These are phyloP conservation scores for Pelosia muscerda DNA, from an alignment of 2,888 invertebrate species.

Conservation along the genomic window DNA sequence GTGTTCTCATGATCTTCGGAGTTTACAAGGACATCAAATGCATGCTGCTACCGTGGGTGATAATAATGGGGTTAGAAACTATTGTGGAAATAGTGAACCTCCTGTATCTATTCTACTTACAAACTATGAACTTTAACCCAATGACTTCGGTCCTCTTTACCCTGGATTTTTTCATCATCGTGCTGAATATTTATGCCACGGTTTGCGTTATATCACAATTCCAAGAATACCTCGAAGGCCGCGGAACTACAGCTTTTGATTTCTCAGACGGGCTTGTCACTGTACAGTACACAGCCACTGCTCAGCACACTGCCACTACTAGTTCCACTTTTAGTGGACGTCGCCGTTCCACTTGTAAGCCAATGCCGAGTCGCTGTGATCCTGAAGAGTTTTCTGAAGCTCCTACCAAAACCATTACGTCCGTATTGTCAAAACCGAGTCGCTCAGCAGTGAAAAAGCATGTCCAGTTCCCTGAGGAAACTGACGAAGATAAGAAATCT, in stretches of 20 bases:
- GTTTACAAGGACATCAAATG: conserved; percentile 89
- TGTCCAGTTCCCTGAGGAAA: conserved; percentile 89
- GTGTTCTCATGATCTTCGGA: conserved; percentile 89
- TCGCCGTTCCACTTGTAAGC: conserved; percentile 73
- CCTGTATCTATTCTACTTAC: conserved; percentile 88
- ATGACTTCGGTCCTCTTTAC: conserved; percentile 92
- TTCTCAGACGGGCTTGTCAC: conserved; percentile 73
- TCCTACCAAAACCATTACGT: conserved; percentile 72
- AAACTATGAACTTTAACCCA: conserved; percentile 91
- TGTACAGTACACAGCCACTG: conserved; percentile 78
- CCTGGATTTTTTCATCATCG: conserved; percentile 91
- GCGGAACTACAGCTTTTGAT: conserved; percentile 90
- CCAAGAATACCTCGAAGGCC: conserved; percentile 91
- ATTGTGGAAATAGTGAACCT: conserved; percentile 89
- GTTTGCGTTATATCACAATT: conserved; percentile 95
- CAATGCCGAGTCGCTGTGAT: conserved; percentile 75
- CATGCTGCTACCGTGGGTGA: conserved; percentile 92
- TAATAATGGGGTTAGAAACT: conserved; percentile 88
- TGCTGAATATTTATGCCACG: conserved; percentile 92
- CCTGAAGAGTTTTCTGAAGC: conserved; percentile 80
- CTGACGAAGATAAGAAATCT: conserved; percentile 64
- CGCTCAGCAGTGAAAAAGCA: conserved; percentile 88
- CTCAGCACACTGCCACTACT: conserved; percentile 82
- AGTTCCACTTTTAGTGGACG: conserved; percentile 84
- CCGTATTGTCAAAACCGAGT: conserved; percentile 76